Conservation (phyloP, 2,888 invertebrate species). For the Allophyes oxyacanthae region DNA sequence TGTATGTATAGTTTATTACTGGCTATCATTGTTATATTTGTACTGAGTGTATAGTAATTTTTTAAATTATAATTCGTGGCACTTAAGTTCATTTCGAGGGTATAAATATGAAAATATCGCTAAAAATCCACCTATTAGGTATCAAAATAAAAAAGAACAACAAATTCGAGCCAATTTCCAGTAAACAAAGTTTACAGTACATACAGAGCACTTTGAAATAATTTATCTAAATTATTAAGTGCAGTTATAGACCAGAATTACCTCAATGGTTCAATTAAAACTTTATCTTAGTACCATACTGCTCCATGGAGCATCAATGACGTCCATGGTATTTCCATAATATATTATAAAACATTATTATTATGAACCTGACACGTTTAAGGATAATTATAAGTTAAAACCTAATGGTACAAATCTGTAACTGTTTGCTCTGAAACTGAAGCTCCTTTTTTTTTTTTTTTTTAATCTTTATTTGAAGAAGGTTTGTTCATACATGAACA, state of each 20-base stretch:
- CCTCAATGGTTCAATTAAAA: slow-evolving; percentile 24
- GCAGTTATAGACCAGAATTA: slow-evolving; percentile 12
- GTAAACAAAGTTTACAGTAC: slow-evolving; percentile 18
- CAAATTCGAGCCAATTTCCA: slow-evolving; percentile 23
- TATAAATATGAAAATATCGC: too few relatives aligned
- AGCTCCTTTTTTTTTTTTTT: too few relatives aligned
- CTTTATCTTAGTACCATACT: slow-evolving; percentile 14
- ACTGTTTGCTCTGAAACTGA: too few relatives aligned
- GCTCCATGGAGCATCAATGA: slow-evolving; percentile 31
- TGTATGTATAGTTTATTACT: too few relatives aligned
- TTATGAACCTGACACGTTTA: slow-evolving; percentile 35
- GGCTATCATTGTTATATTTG: too few relatives aligned
- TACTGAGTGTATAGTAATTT: too few relatives aligned
- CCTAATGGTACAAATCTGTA: slow-evolving; percentile 21
- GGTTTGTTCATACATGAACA: too few relatives aligned
- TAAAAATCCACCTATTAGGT: too few relatives aligned
- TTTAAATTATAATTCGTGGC: too few relatives aligned
- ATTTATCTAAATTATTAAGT: slow-evolving; percentile 31
- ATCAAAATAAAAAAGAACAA: too few relatives aligned
- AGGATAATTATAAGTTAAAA: slow-evolving; percentile 40
- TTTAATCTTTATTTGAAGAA: too few relatives aligned
- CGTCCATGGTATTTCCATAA: slow-evolving; percentile 56
- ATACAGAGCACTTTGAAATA: slow-evolving; percentile 2
- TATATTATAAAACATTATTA: slow-evolving; percentile 36
- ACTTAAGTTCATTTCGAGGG: too few relatives aligned